Evolutionary conservation across 2,888 invertebrate species (phyloP).

Genomic region (Apotomis betuletana): DNA sequence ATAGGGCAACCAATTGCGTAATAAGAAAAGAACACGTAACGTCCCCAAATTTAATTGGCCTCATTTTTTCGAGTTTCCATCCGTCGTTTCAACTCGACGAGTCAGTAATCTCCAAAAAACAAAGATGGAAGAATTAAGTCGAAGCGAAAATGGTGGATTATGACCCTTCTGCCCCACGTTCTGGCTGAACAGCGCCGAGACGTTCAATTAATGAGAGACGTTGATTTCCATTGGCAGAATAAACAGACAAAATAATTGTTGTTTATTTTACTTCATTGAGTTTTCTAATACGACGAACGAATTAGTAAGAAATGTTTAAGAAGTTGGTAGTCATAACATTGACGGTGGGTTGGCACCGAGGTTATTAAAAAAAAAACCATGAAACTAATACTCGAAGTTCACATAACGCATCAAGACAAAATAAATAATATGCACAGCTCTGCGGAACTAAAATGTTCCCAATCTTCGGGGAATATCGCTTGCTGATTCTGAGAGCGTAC

Average conservation of each 20-base stretch:
- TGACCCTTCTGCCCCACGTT: slow-evolving; percentile 14
- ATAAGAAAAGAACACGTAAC: slow-evolving; percentile 16
- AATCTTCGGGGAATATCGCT: no score
- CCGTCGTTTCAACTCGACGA: slow-evolving; percentile 6
- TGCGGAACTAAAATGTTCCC: no score
- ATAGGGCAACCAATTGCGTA: slow-evolving; percentile 3
- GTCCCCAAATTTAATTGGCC: slow-evolving; percentile 13
- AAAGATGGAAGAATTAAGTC: slow-evolving; percentile 6
- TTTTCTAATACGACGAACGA: slow-evolving; percentile 8
- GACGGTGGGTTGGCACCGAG: no score
- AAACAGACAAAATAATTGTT: slow-evolving; percentile 18
- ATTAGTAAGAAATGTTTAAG: no score
- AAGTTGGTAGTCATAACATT: no score
- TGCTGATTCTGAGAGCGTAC: no score
- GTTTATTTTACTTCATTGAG: slow-evolving; percentile 10
- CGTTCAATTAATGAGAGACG: slow-evolving; percentile 27
- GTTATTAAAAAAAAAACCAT: no score
- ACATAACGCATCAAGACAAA: no score
- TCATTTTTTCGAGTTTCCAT: slow-evolving; percentile 18
- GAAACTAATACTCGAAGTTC: no score
- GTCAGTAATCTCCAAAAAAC: slow-evolving; percentile 15
- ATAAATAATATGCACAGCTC: no score
- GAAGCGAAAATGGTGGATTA: slow-evolving; percentile 21
- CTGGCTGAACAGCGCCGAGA: slow-evolving; percentile 6
- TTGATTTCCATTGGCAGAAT: slow-evolving; percentile 23